phyloP scores from a whole-genome alignment of 2,888 invertebrate species.

The Ectropis crepuscularia region DNA sequence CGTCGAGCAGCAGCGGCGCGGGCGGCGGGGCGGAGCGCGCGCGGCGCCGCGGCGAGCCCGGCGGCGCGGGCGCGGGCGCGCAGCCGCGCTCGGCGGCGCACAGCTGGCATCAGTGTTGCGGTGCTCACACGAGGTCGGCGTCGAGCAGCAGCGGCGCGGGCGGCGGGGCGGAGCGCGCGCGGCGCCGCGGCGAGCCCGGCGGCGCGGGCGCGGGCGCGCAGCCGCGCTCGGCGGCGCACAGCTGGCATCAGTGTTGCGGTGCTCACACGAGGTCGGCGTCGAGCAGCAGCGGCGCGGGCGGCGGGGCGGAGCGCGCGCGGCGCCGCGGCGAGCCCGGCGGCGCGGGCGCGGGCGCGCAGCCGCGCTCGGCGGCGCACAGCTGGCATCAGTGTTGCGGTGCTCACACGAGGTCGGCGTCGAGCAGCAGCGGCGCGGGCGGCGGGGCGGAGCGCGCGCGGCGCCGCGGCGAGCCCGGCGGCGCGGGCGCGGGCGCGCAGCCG shows the following conservation, averaged over 20 bases:
- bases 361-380: slow-evolving; percentile 34
- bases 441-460: slow-evolving; percentile 7
- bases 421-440: slow-evolving; percentile 39
- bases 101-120: too few relatives aligned
- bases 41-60: slow-evolving; percentile 38
- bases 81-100: slow-evolving; percentile 33
- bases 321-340: slow-evolving; percentile 39
- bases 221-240: slow-evolving; percentile 33
- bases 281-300: slow-evolving; percentile 39
- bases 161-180: slow-evolving; percentile 38
- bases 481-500: slow-evolving; percentile 50
- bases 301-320: slow-evolving; percentile 38
- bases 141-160: slow-evolving; percentile 39
- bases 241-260: not conserved
- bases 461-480: not conserved
- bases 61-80: slow-evolving; percentile 39
- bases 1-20: slow-evolving; percentile 39
- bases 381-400: not conserved
- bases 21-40: slow-evolving; percentile 37
- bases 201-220: slow-evolving; percentile 38
- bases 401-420: slow-evolving; percentile 50
- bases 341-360: slow-evolving; percentile 36
- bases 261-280: slow-evolving; percentile 49
- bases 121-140: slow-evolving; percentile 49
- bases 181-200: slow-evolving; percentile 38